Evolutionary conservation across 2,797 vertebrate species (phyloP), one percentile per base, ranked within the genome.

Genomic region (Gallinago nigripennis): DNA sequence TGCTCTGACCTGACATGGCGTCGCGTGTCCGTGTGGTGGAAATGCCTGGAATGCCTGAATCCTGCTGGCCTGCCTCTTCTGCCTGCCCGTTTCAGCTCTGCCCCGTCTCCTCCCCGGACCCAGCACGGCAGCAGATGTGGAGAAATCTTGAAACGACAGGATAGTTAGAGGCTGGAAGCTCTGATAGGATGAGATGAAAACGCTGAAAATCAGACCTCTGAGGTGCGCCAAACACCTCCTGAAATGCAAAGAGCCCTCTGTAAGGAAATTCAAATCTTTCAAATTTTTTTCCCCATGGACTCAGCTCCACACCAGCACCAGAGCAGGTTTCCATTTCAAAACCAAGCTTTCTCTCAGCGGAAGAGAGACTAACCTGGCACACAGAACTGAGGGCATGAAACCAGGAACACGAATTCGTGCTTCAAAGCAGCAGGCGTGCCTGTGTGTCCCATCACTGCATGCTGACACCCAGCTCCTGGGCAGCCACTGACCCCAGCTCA

Each of bases 11-110:
- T 6, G 12, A 70, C 45, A 16, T 0, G 0, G 43, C 19, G 23
- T 31, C 0, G 1, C 0, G 0, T n/a, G 54, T 39, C 56, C 78
- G 7, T 27, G 25, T 8, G 39, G 46, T 65, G 27, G 66, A 85
- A 91, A 83, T 24, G 43, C 1, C 3, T 4, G 30, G 86, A 78
- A 85, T 57, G 9, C 68, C 33, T 12, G 45, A 81, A 83, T 68
- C 45, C 41, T 53, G 61, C 45, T 33, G 65, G 37, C 16, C 14
- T 87, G 89, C 85, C 37, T 56, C 57, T 61, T 72, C 76, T 76
- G 33, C 24, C 61, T 87, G 64, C 56, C 56, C 50, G 8, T 87
- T 82, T 85, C 75, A 66, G 56, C 70, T 76, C 75, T 27, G 68
- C 53, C 48, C 45, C 1, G 1, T 28, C 72, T 77, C n/a, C 37